Evolutionary conservation across 2,113 vertebrate genomes (phyloP), one percentile per base, ranked within the genome.

Genomic region (Oenanthe melanoleuca): DNA sequence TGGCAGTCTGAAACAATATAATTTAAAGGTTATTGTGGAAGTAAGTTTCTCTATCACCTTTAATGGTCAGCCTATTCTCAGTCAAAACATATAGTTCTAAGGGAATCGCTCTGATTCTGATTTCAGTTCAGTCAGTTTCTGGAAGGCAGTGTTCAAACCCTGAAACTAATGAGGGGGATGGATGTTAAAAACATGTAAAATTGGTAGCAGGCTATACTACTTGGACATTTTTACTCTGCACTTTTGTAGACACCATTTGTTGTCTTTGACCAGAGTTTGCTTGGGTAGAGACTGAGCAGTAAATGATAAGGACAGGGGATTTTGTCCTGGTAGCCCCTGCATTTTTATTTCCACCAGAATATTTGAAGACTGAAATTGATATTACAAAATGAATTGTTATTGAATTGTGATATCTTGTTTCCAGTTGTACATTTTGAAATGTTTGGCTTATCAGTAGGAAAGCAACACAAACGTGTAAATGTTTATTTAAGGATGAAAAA

Each of bases 11-110:
- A 88, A 95, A 85, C 71, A 78, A 12, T 88, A 55, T 34, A 70
- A 83, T 93, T 77, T 77, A 82, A 92, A 92, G 53, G 38, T 87
- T 95, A 66, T 79, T 78, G 66, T 52, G 61, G 86, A 95, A 92
- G 63, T 86, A 52, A 96, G 50, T 88, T 86, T 71, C 60, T 80
- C 56, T 93, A 20, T 56, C 60, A 74, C 66, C 67, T 85, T 56
- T 49, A 67, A 90, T 50, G 29, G 34, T 84, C 69, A 82, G 15
- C 21, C 29, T 73, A 34, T 49, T 64, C 44, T 61, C 33, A 65
- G 38, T 64, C 75, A 86, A 89, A 79, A 44, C 61, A 70, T 16
- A 52, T 6, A 88, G 57, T 31, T 88, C 49, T 65, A 75, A 78
- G 28, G 9, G 50, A 95, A 94, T 94, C 18, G 10, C 15, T 67